Percentiles rank a stretch among this genome's conserved stretches.
These are phyloP conservation scores for Alviniconcha marisindica DNA, from an alignment of 1,140 invertebrate species.

Conservation along the genomic window DNA sequence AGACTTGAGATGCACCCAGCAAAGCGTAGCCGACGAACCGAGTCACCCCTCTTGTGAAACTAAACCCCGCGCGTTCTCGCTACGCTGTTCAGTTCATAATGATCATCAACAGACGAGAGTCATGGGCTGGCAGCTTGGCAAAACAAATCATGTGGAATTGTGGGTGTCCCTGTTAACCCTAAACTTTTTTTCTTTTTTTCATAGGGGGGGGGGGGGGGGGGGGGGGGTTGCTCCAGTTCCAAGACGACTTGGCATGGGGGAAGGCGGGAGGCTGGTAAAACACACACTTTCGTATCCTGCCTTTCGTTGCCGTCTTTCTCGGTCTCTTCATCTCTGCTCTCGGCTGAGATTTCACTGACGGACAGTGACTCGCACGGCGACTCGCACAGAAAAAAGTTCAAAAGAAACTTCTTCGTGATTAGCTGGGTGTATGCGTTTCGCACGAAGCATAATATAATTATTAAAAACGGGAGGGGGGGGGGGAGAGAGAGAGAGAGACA, in stretches of 20 bases:
- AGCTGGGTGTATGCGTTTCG: too few relatives aligned
- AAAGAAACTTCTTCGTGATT: too few relatives aligned
- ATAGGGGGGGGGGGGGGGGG: neutral
- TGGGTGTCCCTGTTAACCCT: neutral
- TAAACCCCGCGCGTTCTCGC: neutral
- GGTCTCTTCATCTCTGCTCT: neutral
- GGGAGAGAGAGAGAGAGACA: too few relatives aligned
- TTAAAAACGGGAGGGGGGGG: too few relatives aligned
- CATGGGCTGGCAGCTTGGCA: neutral
- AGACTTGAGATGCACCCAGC: neutral
- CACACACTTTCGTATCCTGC: too few relatives aligned
- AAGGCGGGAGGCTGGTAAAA: too few relatives aligned
- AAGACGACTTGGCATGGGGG: too few relatives aligned
- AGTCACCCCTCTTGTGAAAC: conserved; percentile 8
- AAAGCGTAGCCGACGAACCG: conserved; percentile 25
- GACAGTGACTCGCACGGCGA: too few relatives aligned
- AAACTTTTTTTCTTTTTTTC: neutral
- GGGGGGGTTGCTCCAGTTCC: neutral
- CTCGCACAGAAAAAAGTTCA: too few relatives aligned
- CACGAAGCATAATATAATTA: too few relatives aligned
- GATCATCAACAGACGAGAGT: conserved; percentile 6
- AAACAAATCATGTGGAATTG: conserved; percentile 26
- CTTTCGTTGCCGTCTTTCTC: too few relatives aligned
- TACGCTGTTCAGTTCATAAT: conserved; percentile 7
- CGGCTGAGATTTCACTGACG: too few relatives aligned